Evolutionary conservation across 1,140 invertebrate species (phyloP).

Genomic region (Mylabris phalerata): DNA sequence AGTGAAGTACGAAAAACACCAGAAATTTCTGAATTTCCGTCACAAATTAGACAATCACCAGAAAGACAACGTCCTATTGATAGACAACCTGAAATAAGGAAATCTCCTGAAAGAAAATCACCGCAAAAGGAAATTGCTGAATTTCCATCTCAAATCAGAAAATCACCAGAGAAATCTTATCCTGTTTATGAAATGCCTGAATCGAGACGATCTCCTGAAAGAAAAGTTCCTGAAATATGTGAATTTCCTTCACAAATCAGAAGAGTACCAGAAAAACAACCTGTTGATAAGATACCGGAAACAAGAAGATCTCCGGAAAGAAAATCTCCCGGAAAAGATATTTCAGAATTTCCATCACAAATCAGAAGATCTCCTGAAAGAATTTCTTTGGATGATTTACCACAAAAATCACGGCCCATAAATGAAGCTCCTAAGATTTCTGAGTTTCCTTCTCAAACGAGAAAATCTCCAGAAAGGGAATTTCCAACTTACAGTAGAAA

Average conservation of each 20-base stretch:
- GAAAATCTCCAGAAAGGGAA: constrained; percentile 8
- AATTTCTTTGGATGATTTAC: constrained; percentile 16
- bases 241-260: constrained; percentile 17
- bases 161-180: constrained; percentile 18
- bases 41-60: constrained; percentile 11
- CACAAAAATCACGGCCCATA: constrained; percentile 9
- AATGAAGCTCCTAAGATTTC: too few species aligned
- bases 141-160: constrained; percentile 12
- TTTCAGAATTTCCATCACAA: constrained; percentile 8
- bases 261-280: background rate
- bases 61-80: constrained; percentile 11
- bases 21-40: constrained; percentile 7
- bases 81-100: background rate
- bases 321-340: background rate
- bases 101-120: constrained; percentile 1
- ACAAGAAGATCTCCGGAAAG: background rate
- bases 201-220: background rate
- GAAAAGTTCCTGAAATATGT: background rate
- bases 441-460: background rate
- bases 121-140: background rate
- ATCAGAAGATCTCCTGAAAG: constrained; percentile 6
- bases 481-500: background rate
- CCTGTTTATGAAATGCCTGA: background rate
- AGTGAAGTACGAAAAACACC: background rate
- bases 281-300: background rate